Base-by-base conservation (phyloP, 2,888 invertebrate genomes). In the Drosophila melanosoma region DNA sequence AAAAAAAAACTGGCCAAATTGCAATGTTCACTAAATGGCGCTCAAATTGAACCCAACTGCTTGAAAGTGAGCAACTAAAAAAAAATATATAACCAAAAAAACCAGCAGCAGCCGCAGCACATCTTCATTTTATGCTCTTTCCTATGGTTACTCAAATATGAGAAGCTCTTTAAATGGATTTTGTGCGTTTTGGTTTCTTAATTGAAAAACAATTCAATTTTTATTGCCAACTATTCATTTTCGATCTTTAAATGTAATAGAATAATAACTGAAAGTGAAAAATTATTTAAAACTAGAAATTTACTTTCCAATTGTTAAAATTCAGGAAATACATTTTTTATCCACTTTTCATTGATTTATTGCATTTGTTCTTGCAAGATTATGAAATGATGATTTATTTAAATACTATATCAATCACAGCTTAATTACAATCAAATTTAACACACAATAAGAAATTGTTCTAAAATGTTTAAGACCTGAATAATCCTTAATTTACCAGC, bases 21-120 rank as follows among this genome's bases (percentile, higher is more conserved):
- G 51, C 23, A 12, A 35, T 45, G 35, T 48, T 38, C 60, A 74
- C 77, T 86, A 83, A 83, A 83, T 83, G 83, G 83, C 82, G 85
- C 71, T 76, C 64, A 82, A 81, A 82, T 81, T 85, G 85, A 83
- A 85, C 80, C 83, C 82, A 60, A 58, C 62, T 51, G 64, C 76
- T 12, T 65, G 63, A 71, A 52, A 66, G 40, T 66, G 36, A 35
- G 54, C 59, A 69, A 59, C 38, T 29, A 48, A 53, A 51, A 57
- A 26, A 4, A n/a, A 20, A 23, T 23, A 45, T 15, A n/a, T 23
- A 36, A 26, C 11, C 35, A 33, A 45, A 45, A 23, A 45, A 23
- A 45, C 23, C 26, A 53, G 23, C 45, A 49, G n/a, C 45, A 42
- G 52, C 45, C 35, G 35, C 59, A 56, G 77, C 84, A 73, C 83